Conservation (phyloP, 2,888 invertebrate species). For the Hyposoter dolosus region DNA sequence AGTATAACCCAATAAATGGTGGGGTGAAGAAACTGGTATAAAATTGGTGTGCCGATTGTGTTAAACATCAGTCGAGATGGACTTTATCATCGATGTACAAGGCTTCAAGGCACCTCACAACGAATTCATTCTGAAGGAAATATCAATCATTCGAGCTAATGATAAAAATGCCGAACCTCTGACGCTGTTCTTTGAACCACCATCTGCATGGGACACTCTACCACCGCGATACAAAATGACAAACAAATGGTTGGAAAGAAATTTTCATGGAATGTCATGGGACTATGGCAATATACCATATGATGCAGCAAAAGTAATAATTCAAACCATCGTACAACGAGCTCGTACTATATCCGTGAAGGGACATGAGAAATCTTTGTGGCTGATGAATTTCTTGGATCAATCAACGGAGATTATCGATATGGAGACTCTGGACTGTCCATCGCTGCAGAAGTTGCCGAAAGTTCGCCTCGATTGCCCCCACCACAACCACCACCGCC, state of each 20-base stretch:
- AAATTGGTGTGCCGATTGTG: not conserved
- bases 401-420: not conserved
- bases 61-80: not conserved
- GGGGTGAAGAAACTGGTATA: not conserved
- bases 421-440: slow-evolving; percentile 1
- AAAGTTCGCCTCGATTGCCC: not conserved
- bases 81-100: not conserved
- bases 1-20: slow-evolving; percentile 1
- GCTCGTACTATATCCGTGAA: not conserved
- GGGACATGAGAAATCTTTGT: not conserved
- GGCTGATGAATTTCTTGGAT: not conserved
- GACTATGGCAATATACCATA: not conserved
- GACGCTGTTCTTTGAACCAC: not conserved
- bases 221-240: slow-evolving; percentile 3
- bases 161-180: not conserved
- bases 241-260: slow-evolving; percentile 7
- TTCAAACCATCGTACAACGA: not conserved
- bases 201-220: not conserved
- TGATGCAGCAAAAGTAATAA: not conserved
- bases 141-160: not conserved
- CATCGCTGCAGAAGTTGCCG: slow-evolving; percentile 1
- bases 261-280: no score
- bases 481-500: not conserved
- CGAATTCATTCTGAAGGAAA: not conserved
- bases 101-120: not conserved